Conservation (phyloP, 2,888 invertebrate genomes). For the Nymphalis urticae region DNA sequence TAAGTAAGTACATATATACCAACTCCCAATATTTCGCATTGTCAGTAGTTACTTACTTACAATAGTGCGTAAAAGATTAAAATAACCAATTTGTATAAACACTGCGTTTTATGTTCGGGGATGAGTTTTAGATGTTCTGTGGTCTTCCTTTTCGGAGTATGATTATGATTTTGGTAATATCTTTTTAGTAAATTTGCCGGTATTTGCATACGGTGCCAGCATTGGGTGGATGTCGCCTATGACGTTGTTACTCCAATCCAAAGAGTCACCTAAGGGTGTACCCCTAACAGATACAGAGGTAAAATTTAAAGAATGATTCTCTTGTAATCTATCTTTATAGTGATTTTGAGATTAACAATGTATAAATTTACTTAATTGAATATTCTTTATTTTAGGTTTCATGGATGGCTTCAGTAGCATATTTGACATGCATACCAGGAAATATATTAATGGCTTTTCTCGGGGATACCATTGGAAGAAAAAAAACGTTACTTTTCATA, state of each 20-base stretch:
- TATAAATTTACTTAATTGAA: too few relatives aligned
- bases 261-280: constrained; percentile 58
- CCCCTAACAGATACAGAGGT: constrained; percentile 65
- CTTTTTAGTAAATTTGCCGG: constrained; percentile 73
- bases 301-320: constrained; percentile 34
- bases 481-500: constrained; percentile 54
- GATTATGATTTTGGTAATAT: neutral
- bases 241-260: constrained; percentile 70
- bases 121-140: neutral
- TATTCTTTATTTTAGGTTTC: constrained; percentile 53
- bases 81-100: too few relatives aligned
- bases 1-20: constrained; percentile 53
- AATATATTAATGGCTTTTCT: constrained; percentile 56
- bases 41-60: too few relatives aligned
- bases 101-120: neutral
- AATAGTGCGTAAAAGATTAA: too few relatives aligned
- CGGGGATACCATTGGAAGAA: constrained; percentile 62
- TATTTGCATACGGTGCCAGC: constrained; percentile 72
- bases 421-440: constrained; percentile 54
- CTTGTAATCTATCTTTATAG: neutral
- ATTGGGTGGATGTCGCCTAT: constrained; percentile 81
- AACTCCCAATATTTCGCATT: too few relatives aligned
- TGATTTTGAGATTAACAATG: too few relatives aligned
- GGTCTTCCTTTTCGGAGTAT: too few relatives aligned
- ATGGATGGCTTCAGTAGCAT: constrained; percentile 64